Conservation (phyloP, 1,140 invertebrate genomes). For the Anastatus disparis region DNA sequence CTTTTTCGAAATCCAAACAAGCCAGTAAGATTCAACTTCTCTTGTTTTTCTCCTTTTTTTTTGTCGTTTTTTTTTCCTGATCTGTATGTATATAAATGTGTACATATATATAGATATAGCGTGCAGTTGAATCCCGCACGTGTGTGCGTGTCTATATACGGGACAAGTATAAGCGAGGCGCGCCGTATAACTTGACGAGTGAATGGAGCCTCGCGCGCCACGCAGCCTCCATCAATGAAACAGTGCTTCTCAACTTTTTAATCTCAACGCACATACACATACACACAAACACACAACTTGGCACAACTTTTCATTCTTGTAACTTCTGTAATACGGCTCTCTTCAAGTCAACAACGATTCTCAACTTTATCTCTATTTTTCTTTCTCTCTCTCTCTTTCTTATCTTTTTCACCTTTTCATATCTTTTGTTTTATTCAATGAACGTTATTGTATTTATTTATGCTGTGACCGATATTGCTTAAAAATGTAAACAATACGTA, state of each 20-base stretch:
- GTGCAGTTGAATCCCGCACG: constrained; percentile 8
- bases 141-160: constrained; percentile 1
- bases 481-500: too few species aligned
- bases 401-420: too few species aligned
- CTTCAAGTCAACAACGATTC: constrained; percentile 15
- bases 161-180: constrained; percentile 34
- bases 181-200: constrained; percentile 20
- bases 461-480: too few species aligned
- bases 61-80: not conserved
- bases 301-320: constrained; percentile 4
- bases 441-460: too few species aligned
- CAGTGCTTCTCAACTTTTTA: constrained; percentile 58
- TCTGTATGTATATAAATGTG: constrained; percentile 15
- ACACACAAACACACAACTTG: too few species aligned
- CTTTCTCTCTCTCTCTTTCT: not conserved
- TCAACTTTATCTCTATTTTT: not conserved
- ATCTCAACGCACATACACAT: too few species aligned
- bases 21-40: constrained; percentile 23
- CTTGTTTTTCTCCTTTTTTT: not conserved
- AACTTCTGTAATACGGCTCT: constrained; percentile 10
- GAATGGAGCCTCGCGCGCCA: constrained; percentile 25
- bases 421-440: too few species aligned
- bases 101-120: too few species aligned
- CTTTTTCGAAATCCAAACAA: constrained; percentile 36
- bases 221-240: constrained; percentile 63